A percentile compares a stretch with the other conserved stretches of the same genome.
phyloP scores from a whole-genome alignment of 2,797 vertebrate genomes.

The Typhlichthys eigenmanni region DNA sequence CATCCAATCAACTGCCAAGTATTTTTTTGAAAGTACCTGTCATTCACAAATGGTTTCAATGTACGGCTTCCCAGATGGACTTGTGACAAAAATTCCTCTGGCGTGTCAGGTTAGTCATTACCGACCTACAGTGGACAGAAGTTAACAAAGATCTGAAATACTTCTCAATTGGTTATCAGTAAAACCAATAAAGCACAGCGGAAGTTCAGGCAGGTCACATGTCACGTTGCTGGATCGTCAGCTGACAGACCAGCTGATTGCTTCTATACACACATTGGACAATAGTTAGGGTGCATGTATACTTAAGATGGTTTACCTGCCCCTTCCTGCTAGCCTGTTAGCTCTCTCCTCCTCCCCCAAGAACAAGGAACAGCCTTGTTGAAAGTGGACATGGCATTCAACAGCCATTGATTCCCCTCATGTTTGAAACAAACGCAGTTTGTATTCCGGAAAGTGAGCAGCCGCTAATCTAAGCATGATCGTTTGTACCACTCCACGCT shows the following conservation, averaged over 20 bases:
- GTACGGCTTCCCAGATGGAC: no score
- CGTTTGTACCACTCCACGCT: conserved; percentile 61
- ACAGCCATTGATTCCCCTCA: conserved; percentile 11
- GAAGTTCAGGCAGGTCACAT: no score
- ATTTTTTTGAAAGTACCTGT: no score
- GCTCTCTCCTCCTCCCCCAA: no score
- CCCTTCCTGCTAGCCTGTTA: no score
- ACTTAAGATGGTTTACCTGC: not conserved
- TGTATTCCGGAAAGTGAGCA: conserved; percentile 33
- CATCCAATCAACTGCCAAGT: no score
- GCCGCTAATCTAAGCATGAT: conserved; percentile 51
- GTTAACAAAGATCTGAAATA: conserved; percentile 22
- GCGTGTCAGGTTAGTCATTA: not conserved
- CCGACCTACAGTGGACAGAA: conserved; percentile 23
- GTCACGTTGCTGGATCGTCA: no score
- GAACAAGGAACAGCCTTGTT: conserved; percentile 10
- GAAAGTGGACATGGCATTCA: not conserved
- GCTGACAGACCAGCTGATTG: no score
- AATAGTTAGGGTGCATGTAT: not conserved
- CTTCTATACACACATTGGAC: no score
- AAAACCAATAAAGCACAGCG: no score
- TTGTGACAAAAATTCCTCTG: no score
- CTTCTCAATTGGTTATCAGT: conserved; percentile 7
- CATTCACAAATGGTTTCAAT: no score
- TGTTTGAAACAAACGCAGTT: conserved; percentile 13